Conservation (phyloP, 2,113 vertebrate species). For the Chaenocephalus aceratus region DNA sequence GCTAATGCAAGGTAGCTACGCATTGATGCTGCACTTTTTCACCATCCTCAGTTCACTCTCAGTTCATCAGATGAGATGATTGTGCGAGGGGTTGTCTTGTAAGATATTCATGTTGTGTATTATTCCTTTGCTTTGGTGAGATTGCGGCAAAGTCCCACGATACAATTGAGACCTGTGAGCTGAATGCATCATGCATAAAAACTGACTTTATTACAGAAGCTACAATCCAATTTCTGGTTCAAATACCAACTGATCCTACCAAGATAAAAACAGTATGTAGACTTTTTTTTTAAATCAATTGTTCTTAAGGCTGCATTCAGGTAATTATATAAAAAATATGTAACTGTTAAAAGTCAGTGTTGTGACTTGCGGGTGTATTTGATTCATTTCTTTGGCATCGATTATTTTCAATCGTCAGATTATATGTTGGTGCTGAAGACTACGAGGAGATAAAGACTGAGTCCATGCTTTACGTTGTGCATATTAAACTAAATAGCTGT, state of each 20-base stretch:
- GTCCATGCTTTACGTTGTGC: constrained; percentile 39
- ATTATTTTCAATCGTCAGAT: constrained; percentile 56
- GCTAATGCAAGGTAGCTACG: constrained; percentile 43
- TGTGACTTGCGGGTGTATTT: constrained; percentile 6
- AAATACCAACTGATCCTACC: constrained; percentile 4
- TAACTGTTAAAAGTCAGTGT: constrained; percentile 1
- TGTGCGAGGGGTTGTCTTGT: constrained; percentile 20
- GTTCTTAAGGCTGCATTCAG: constrained; percentile 20
- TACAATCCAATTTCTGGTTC: background rate
- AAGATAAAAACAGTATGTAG: constrained; percentile 19
- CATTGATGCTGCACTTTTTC: constrained; percentile 29
- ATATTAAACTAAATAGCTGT: constrained; percentile 62
- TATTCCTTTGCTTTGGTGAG: constrained; percentile 16
- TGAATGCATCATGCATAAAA: constrained; percentile 5
- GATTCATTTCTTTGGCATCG: constrained; percentile 23
- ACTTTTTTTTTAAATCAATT: constrained; percentile 22
- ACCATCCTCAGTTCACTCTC: constrained; percentile 31
- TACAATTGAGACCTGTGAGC: constrained; percentile 26
- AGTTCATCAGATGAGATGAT: constrained; percentile 46
- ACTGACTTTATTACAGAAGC: background rate
- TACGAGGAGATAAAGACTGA: constrained; percentile 53
- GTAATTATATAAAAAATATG: constrained; percentile 12
- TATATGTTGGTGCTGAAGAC: constrained; percentile 49
- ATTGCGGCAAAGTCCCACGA: constrained; percentile 7
- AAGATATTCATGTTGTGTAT: constrained; percentile 39